Evolutionary conservation across 2,797 vertebrate species (phyloP), one percentile per base, ranked within the genome.

Genomic region (Neomorphus geoffroyi): DNA sequence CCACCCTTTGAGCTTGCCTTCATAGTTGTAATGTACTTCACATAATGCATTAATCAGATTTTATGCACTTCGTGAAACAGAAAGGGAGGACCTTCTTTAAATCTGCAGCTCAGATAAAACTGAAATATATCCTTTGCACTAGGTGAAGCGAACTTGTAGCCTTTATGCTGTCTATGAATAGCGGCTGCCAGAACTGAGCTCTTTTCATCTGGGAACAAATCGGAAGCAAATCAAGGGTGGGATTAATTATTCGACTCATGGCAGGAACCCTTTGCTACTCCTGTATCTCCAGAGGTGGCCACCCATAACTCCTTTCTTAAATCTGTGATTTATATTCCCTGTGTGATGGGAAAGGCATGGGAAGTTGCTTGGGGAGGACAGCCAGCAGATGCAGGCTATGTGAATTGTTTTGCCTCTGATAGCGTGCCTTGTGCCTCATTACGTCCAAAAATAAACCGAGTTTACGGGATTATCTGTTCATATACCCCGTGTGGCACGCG

Each of bases 21-120:
- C 70, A 80, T 86, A 73, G 70, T 67, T 88, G 35, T 67, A 60
- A 77, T 86, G 54, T 86, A 41, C 92, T 94, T 86, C 53, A 88
- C 48, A 19, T 61, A 35, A 28, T 54, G 51, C 69, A 60, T 74
- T 93, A 93, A 87, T 94, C 71, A 54, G 71, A 60, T 70, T 84
- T 88, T 43, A 10, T 77, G 83, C 41, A 73, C 80, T 79, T 94
- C 48, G 50, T 82, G 86, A 88, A n/a, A 37, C 35, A 70, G 56
- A 90, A 94, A 70, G 51, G 80, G 58, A 93, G 50, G 54, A 75
- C 43, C 53, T 79, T 16, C 48, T 83, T 72, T 54, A 60, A 90
- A 84, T 54, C 56, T 85, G 74, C 74, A 80, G 43, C 64, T 81
- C 51, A 22, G 6, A n/a, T 32, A 35, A 69, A 4, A 4, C 66